Percentiles rank a stretch among this genome's conserved stretches.
Conservation (phyloP, 2,797 vertebrate species). For the Brachyalestes nurse region DNA sequence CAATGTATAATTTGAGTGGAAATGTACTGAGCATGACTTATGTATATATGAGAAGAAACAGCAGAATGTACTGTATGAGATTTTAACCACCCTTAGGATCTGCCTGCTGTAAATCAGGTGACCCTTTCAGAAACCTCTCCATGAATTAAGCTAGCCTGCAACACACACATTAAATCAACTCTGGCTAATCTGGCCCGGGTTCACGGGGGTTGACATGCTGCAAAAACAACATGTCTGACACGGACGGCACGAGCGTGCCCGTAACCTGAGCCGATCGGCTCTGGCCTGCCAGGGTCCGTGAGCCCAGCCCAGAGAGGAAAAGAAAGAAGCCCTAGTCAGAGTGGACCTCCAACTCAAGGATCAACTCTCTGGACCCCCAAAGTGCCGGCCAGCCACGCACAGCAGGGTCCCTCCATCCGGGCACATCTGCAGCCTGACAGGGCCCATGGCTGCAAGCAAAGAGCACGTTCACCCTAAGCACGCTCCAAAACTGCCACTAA, state of each 20-base stretch:
- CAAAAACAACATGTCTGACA: slow-evolving; percentile 65
- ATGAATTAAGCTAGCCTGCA: slow-evolving; percentile 56
- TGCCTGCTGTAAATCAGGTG: slow-evolving; percentile 53
- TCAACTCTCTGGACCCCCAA: slow-evolving; percentile 66
- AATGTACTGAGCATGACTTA: slow-evolving; percentile 47
- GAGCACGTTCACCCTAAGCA: slow-evolving; percentile 65
- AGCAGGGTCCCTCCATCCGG: slow-evolving; percentile 75
- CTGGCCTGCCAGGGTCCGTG: slow-evolving; percentile 60
- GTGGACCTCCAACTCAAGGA: slow-evolving; percentile 67
- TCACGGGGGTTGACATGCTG: slow-evolving; percentile 57
- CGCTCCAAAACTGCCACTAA: slow-evolving; percentile 70
- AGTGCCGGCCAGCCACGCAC: slow-evolving; percentile 62
- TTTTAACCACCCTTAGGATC: slow-evolving; percentile 38
- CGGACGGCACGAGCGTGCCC: slow-evolving; percentile 59
- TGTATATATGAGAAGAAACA: slow-evolving; percentile 32
- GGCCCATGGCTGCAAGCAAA: slow-evolving; percentile 63
- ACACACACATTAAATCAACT: slow-evolving; percentile 58
- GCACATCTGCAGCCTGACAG: slow-evolving; percentile 69
- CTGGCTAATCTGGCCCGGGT: slow-evolving; percentile 58
- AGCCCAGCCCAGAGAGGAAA: slow-evolving; percentile 65
- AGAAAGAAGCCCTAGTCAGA: slow-evolving; percentile 62
- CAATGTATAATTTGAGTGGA: slow-evolving; percentile 39
- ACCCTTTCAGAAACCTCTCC: slow-evolving; percentile 55
- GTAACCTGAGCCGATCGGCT: slow-evolving; percentile 69
- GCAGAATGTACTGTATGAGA: slow-evolving; percentile 41